These are phyloP conservation scores for Enteromius fasciolatus DNA, from an alignment of 2,797 vertebrate species.

Conservation along the genomic window DNA sequence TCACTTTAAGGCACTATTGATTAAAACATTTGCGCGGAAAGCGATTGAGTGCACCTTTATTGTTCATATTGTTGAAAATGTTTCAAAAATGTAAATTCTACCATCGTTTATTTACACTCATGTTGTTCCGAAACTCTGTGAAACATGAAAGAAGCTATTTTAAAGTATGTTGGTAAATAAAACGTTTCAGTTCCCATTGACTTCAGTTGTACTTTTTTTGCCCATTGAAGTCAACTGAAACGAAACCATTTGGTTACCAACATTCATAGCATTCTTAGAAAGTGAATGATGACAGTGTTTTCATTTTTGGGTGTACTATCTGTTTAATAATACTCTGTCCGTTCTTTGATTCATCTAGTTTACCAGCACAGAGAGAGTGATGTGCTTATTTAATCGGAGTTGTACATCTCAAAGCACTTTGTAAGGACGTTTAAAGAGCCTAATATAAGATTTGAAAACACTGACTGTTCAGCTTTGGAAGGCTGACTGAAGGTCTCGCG, in stretches of 20 bases:
- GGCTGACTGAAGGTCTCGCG: conserved; percentile 8
- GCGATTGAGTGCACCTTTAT: not conserved
- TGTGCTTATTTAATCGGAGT: conserved; percentile 3
- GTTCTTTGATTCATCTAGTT: conserved; percentile 14
- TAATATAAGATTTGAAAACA: conserved; percentile 38
- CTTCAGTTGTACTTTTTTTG: not conserved
- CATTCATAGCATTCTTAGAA: not conserved
- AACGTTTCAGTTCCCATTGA: not conserved
- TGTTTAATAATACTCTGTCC: not conserved
- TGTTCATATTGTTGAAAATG: not conserved
- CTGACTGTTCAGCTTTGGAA: conserved; percentile 8
- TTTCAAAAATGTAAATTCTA: not conserved
- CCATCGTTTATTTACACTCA: not conserved
- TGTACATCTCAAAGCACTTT: conserved; percentile 41
- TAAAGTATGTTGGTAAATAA: not conserved
- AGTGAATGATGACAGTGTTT: not conserved
- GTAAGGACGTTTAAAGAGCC: conserved; percentile 19
- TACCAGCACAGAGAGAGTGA: conserved; percentile 30
- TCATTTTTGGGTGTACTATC: not conserved
- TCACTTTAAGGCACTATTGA: not conserved
- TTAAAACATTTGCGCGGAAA: not conserved
- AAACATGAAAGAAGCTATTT: not conserved
- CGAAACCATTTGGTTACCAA: not conserved
- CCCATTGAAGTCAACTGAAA: not conserved
- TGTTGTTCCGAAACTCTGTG: not conserved